Conservation (phyloP, 2,797 vertebrate genomes). For the Sylvia borin region DNA sequence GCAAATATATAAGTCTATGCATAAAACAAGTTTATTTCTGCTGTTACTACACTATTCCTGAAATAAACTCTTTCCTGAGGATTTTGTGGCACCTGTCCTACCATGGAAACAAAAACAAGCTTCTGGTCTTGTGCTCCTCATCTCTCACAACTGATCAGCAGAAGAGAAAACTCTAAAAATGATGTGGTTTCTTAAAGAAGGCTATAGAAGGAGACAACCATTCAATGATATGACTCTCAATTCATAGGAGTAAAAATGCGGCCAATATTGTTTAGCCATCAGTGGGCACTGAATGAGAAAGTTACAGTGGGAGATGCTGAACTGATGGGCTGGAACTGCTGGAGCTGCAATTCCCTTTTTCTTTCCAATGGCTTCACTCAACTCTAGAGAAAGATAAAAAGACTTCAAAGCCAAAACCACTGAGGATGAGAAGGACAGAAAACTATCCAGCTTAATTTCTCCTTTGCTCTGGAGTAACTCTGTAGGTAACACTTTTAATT, state of each 20-base stretch:
- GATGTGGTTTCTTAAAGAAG: not conserved
- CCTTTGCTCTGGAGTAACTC: not conserved
- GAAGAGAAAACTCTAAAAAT: not conserved
- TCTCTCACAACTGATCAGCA: not conserved
- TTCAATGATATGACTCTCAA: not conserved
- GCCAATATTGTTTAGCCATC: not conserved
- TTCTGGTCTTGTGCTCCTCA: not conserved
- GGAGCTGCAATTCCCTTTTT: not conserved
- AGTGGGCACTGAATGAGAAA: not conserved
- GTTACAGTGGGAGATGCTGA: not conserved
- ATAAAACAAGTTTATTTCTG: not conserved
- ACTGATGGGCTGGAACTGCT: not conserved
- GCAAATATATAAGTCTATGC: not conserved
- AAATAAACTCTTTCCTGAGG: not conserved
- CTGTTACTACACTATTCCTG: not conserved
- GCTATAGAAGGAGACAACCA: not conserved
- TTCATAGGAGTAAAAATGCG: not conserved
- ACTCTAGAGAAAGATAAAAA: not conserved
- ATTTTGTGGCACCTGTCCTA: no score
- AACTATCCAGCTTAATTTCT: not conserved
- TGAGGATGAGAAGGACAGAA: not conserved
- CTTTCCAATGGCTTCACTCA: not conserved
- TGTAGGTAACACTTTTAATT: not conserved
- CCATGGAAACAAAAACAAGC: rapidly evolving
- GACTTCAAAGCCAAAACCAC: not conserved